These are phyloP conservation scores for Chironex yamaguchii DNA, from an alignment of 30 jellyfish, hydroid and myxozoan species.

Conservation along the genomic window DNA sequence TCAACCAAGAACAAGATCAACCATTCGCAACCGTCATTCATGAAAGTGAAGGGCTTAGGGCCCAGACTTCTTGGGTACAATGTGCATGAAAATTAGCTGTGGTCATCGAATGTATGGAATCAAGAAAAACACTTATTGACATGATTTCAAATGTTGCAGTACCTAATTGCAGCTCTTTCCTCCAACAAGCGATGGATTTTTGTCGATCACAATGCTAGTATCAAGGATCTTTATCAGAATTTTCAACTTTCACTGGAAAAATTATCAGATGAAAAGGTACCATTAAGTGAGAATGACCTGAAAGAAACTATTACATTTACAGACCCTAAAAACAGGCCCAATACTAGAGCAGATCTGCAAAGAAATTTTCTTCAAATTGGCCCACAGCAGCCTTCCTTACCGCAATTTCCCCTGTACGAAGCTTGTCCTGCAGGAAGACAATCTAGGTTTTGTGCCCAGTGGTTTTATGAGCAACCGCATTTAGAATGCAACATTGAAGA, in stretches of 20 bases:
- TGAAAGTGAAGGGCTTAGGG: conserved; percentile 2
- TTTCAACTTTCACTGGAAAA: conserved; percentile 10
- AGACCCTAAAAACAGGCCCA: conserved; percentile 9
- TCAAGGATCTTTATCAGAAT: conserved; percentile 12
- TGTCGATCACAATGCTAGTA: conserved; percentile 9
- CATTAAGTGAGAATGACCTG: conserved; percentile 9
- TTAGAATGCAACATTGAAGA: conserved; percentile 1
- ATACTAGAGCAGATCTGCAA: not conserved
- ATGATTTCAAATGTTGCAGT: conserved; percentile 4
- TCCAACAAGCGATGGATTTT: not conserved
- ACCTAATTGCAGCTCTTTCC: conserved; percentile 18
- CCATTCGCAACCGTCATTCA: not conserved
- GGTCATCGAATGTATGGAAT: conserved; percentile 2
- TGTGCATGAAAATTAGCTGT: conserved; percentile 10
- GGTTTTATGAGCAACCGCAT: conserved; percentile 40
- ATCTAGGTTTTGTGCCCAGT: conserved; percentile 25
- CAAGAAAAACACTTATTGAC: not conserved
- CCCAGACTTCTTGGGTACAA: conserved; percentile 18
- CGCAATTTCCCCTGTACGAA: conserved; percentile 11
- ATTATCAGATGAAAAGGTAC: conserved; percentile 8
- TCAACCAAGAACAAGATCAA: conserved; percentile 4
- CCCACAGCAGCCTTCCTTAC: conserved; percentile 25
- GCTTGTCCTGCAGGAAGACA: conserved; percentile 6
- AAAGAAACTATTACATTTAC: conserved; percentile 3
- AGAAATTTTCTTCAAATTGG: not conserved